These are phyloP conservation scores for Poliocrania exsul DNA, from an alignment of 2,797 vertebrate genomes.

Conservation along the genomic window DNA sequence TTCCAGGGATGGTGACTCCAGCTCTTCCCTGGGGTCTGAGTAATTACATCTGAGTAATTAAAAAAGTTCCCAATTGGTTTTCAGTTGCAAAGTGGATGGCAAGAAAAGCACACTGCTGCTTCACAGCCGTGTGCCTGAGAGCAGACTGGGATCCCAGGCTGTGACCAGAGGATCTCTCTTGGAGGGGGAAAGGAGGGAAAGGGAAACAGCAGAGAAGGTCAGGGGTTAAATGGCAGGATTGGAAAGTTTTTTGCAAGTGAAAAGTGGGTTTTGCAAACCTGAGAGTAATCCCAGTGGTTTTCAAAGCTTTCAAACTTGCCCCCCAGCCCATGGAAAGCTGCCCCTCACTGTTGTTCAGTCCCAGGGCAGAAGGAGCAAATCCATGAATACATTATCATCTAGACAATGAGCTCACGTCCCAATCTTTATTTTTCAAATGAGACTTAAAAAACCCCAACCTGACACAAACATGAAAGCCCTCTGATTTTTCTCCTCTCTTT, in stretches of 20 bases:
- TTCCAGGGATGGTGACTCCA: not conserved
- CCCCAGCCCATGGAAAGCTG: not conserved
- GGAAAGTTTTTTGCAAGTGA: not conserved
- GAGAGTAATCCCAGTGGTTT: not conserved
- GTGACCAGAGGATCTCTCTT: not conserved
- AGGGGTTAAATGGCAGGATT: constrained; percentile 15
- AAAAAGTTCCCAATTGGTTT: not conserved
- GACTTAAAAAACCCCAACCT: not conserved
- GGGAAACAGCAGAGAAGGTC: not conserved
- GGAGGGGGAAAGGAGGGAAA: not conserved
- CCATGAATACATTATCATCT: constrained; percentile 54
- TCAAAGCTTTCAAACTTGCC: not conserved
- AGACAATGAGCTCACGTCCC: constrained; percentile 1
- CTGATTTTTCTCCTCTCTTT: not conserved
- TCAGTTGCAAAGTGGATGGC: not conserved
- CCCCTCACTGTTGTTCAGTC: not conserved
- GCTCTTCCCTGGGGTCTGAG: not conserved
- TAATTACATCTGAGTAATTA: not conserved
- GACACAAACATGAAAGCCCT: not conserved
- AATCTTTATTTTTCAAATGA: not conserved
- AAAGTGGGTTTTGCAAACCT: constrained; percentile 44
- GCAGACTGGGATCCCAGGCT: not conserved
- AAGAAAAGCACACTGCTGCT: not conserved
- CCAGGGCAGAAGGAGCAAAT: constrained; percentile 27
- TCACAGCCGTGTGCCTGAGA: rapidly evolving